Base-by-base conservation (phyloP, 2,113 vertebrate genomes). In the Podiceps cristatus region DNA sequence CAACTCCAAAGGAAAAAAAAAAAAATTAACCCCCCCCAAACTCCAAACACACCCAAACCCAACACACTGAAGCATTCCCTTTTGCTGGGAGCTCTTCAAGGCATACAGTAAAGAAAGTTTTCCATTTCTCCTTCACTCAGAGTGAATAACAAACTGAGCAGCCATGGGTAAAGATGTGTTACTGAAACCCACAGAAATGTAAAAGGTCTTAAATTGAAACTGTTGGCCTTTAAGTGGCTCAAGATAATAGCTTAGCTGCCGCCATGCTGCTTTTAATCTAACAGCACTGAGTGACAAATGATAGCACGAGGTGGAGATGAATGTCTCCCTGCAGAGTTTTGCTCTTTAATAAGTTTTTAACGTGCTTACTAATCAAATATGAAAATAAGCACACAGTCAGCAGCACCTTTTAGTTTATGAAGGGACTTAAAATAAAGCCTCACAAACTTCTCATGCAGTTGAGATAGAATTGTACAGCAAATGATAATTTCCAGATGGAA, bases 191-290 rank as follows among this genome's bases (percentile, higher is more conserved):
- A 25, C 42, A 97, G 81, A 94, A 94, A 96, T 16, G 85, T 66
- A 64, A 77, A 92, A 82, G 35, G 24, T 37, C 95, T 88, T 59
- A 56, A 75, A 94, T 72, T 93, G 80, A 83, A 90, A 91, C 59
- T 64, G 72, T 40, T 93, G 77, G 56, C 59, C 86, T 91, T 92
- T 88, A 72, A 72, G 68, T 35, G 82, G 25, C 62, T 94, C 84
- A 67, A 88, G 93, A 64, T 71, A 93, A 94, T 37, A 95, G 60
- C 28, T 52, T 42, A 85, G 44, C 42, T 63, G 55, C 76, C 93
- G 85, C 49, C 56, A 86, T 29, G 72, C 62, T 97, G 82, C 89
- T 95, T 96, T 94, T 95, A 69, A 96, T 85, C 82, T 67, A 95
- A 79, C 28, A 93, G 83, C 87, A 79, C 80, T 33, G 90, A 95